phyloP scores from a whole-genome alignment of 2,888 invertebrate species.

The Cantharis nigra region DNA sequence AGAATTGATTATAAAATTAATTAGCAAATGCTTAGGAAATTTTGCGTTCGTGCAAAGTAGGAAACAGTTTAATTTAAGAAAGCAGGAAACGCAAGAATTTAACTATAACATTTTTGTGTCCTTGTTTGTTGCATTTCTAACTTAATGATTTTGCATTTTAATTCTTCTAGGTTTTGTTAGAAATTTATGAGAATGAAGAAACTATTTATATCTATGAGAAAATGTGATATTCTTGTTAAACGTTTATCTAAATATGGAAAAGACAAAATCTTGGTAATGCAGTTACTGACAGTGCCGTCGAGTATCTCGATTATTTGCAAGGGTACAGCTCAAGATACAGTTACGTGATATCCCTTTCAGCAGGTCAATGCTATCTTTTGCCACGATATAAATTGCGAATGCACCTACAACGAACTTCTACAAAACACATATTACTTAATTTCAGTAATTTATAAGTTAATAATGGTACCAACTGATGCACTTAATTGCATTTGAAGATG shows the following conservation, averaged over 20 bases:
- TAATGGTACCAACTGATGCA: not conserved
- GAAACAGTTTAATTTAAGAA: conserved; percentile 15
- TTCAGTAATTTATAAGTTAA: conserved; percentile 13
- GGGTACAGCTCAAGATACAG: conserved; percentile 28
- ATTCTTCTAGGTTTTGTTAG: not conserved
- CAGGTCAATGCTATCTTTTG: conserved; percentile 34
- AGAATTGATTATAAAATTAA: not conserved
- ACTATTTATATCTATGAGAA: conserved; percentile 6
- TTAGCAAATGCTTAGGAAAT: not conserved
- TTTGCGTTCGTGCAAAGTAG: not conserved
- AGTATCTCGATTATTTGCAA: conserved; percentile 21
- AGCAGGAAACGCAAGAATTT: conserved; percentile 4
- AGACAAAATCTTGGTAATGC: conserved; percentile 14
- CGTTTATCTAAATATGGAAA: conserved; percentile 10
- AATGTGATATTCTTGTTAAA: conserved; percentile 13
- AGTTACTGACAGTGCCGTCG: conserved; percentile 9
- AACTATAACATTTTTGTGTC: not conserved
- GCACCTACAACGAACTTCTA: conserved; percentile 19
- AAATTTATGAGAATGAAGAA: not conserved
- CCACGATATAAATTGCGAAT: conserved; percentile 29
- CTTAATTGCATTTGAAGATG: not conserved
- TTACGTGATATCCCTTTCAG: conserved; percentile 35
- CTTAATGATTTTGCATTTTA: not conserved
- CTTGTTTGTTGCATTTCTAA: not conserved
- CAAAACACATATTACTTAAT: conserved; percentile 15